Evolutionary conservation across 2,797 vertebrate species (phyloP), one percentile per base, ranked within the genome.

Genomic region (Ataeniobius toweri): DNA sequence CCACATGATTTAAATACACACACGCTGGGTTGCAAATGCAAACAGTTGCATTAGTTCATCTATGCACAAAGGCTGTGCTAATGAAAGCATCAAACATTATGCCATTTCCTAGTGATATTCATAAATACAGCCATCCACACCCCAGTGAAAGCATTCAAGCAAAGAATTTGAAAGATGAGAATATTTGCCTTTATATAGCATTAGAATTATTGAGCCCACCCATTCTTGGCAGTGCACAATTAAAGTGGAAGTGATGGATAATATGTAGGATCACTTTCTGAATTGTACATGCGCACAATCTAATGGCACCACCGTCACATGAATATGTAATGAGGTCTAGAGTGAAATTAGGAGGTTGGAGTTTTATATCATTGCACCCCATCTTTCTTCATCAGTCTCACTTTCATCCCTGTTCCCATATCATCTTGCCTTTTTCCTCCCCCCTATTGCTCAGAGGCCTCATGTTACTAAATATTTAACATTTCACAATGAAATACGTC

Each of bases 401-500:
- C 80, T 86, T 81, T 80, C 48, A 63, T 41, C 67, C 73, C 76
- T 80, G 77, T 83, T 79, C 85, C 85, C 75, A 31, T 31, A 31
- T 31, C 85, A 82, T 73, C 75, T 69, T 72, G 39, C 61, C 65
- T 71, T 70, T 51, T 76, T 26, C 76, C 67, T 70, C 78, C 39
- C 59, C 46, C 28, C 74, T 24, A 31, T 73, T 68, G 67, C 84
- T 83, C 73, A n/a, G 26, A 74, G 76, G 65, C 73, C 84, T 72
- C 65, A 76, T 77, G 80, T 84, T 83, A 76, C 93, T 79, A 91
- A 92, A 93, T 94, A 93, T 94, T 93, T 83, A 93, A 89, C 87
- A 83, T 85, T 81, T 90, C 75, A 81, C 67, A 83, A 76, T 84
- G 75, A 87, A 82, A 59, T 14, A 58, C 31, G 31, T 84, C 76